Percentiles rank a stretch among this genome's conserved stretches.
These are phyloP conservation scores for Thera obeliscata DNA, from an alignment of 2,888 invertebrate species.

Conservation along the genomic window DNA sequence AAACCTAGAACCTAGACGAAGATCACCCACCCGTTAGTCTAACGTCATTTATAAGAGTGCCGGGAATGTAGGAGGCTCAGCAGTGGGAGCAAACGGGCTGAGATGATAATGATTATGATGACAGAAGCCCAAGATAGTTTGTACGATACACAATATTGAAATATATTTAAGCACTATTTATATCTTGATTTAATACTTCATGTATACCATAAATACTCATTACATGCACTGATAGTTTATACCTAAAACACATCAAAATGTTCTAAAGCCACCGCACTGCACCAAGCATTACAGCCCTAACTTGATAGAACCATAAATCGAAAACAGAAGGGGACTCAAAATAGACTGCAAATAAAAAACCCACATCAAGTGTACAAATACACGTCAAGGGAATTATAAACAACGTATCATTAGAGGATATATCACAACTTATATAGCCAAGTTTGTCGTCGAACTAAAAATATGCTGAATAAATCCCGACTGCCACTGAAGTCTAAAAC, in stretches of 20 bases:
- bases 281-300: constrained; percentile 14
- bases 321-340: constrained; percentile 40
- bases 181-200: no score
- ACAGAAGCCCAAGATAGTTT: no score
- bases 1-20: no score
- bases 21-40: no score
- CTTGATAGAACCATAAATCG: constrained; percentile 38
- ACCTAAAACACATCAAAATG: background rate
- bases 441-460: constrained; percentile 75
- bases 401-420: constrained; percentile 62
- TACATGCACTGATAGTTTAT: background rate
- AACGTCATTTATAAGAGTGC: no score
- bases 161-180: no score
- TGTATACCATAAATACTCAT: background rate
- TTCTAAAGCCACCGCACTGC: background rate
- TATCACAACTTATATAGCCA: constrained; percentile 60
- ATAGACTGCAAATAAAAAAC: constrained; percentile 50
- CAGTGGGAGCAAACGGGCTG: no score
- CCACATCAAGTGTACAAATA: constrained; percentile 53
- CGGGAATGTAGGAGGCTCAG: no score
- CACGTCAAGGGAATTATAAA: constrained; percentile 61
- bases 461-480: constrained; percentile 57
- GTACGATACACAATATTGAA: no score
- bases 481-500: constrained; percentile 28
- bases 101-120: no score